Evolutionary conservation across 2,888 invertebrate genomes (phyloP), one percentile per base, ranked within the genome.

Genomic region (Epistrophe eligans): DNA sequence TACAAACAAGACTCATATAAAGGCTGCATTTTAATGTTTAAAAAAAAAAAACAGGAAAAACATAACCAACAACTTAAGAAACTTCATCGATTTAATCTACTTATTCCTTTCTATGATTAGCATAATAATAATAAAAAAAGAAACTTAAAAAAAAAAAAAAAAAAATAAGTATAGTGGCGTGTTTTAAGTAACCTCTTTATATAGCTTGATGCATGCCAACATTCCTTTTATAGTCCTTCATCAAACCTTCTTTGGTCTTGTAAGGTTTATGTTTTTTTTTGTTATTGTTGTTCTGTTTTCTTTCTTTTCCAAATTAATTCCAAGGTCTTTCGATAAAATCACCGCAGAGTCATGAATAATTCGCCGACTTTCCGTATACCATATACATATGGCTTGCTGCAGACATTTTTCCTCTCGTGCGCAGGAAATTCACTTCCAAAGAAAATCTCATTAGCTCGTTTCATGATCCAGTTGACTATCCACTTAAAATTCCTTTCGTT

Each of bases 381-480:
- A 13, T 1, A 0, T 24, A 24, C 24, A 24, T 24, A 24, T 24
- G 3, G 19, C 19, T 17, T 7, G 48, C n/a, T 2, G 9, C 9
- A 48, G 40, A 48, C 10, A n/a, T 38, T 32, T 28, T 40, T 43
- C 17, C 40, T 72, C 52, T 73, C 11, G 15, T 19, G 24, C 7
- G 38, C 24, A 40, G 62, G 45, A 50, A 32, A 17, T 52, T 35
- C 45, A 57, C 45, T 70, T 73, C 64, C 11, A 43, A 40, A 17
- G 28, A 38, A 62, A 83, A 83, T 32, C 73, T 73, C 73, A 73
- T 73, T 67, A 77, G 67, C 73, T 40, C 28, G 35, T 24, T 24
- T 57, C 45, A n/a, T 60, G 67, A 79, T 73, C 52, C 79, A 79
- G 60, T 83, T 60, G 66, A 35, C 70, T 43, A 64, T 35, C 62